phyloP scores from a whole-genome alignment of 2,888 invertebrate genomes.

The Pherbina coryleti region DNA sequence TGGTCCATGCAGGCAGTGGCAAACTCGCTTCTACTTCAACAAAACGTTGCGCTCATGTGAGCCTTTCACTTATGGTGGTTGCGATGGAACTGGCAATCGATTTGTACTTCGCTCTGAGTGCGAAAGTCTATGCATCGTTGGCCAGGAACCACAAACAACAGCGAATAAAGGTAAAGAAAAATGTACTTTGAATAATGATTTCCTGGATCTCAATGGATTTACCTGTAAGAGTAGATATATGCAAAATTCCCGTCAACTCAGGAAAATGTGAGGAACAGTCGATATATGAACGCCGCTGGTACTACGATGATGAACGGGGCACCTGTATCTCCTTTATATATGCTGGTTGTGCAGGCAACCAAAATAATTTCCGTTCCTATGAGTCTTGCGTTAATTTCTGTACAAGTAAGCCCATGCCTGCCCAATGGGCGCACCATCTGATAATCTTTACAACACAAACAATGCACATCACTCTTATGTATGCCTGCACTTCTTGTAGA shows the following conservation, averaged over 20 bases:
- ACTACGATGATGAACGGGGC: slow-evolving; percentile 77
- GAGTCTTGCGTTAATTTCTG: slow-evolving; percentile 79
- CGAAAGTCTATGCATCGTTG: slow-evolving; percentile 77
- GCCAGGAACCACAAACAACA: slow-evolving; percentile 71
- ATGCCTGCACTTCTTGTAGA: slow-evolving; percentile 25
- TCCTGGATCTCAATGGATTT: slow-evolving; percentile 32
- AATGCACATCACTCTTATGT: slow-evolving; percentile 27
- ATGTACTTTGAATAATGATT: background rate
- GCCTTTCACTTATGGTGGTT: slow-evolving; percentile 84
- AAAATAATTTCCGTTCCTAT: slow-evolving; percentile 84
- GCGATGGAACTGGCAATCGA: slow-evolving; percentile 86
- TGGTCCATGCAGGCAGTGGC: slow-evolving; percentile 78
- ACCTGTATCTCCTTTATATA: slow-evolving; percentile 86
- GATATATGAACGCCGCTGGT: slow-evolving; percentile 75
- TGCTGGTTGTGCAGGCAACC: slow-evolving; percentile 89
- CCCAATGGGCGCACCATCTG: slow-evolving; percentile 45
- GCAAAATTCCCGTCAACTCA: slow-evolving; percentile 74
- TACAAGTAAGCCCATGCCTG: slow-evolving; percentile 66
- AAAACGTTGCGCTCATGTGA: slow-evolving; percentile 74
- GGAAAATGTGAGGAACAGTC: slow-evolving; percentile 73
- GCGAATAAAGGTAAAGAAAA: slow-evolving; percentile 61
- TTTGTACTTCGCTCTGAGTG: slow-evolving; percentile 84
- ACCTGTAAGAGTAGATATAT: slow-evolving; percentile 73
- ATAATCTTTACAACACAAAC: slow-evolving; percentile 27
- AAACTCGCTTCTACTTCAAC: slow-evolving; percentile 79